Evolutionary conservation across 2,113 vertebrate genomes (phyloP).

Genomic region (Hippolais icterina): DNA sequence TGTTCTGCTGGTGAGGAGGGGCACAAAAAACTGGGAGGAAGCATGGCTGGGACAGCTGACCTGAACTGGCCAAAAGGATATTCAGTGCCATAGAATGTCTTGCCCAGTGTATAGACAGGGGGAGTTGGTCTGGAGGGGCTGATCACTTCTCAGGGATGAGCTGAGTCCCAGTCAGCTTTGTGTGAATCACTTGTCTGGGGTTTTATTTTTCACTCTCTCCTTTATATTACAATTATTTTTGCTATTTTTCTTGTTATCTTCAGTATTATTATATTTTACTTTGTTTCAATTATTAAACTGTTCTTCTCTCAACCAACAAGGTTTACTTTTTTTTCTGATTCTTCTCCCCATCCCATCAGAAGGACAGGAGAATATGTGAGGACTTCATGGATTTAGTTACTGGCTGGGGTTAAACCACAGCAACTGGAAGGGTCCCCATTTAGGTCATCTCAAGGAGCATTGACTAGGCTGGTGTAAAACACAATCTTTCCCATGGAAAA

Average conservation of each 20-base stretch:
- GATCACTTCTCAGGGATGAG: neutral
- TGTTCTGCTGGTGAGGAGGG: neutral
- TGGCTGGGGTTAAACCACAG: neutral
- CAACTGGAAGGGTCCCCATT: neutral
- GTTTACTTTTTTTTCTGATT: neutral
- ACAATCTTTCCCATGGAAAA: neutral
- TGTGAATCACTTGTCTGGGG: neutral
- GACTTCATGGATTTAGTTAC: neutral
- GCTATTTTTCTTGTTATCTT: neutral
- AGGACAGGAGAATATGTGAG: neutral
- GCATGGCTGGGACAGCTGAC: neutral
- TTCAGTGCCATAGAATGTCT: neutral
- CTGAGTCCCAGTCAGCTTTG: rapidly evolving
- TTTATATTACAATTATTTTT: neutral
- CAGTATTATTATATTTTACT: neutral
- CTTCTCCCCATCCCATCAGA: neutral
- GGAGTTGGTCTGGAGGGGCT: neutral
- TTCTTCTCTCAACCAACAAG: neutral
- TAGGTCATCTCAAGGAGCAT: neutral
- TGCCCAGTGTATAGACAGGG: neutral
- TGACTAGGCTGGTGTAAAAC: neutral
- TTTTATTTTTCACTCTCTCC: neutral
- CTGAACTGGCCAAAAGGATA: neutral
- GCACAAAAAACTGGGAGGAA: neutral
- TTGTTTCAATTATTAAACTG: neutral